Percentiles rank a stretch among this genome's conserved stretches.
These are phyloP conservation scores for Aethes cnicana DNA, from an alignment of 2,888 invertebrate species.

Conservation along the genomic window DNA sequence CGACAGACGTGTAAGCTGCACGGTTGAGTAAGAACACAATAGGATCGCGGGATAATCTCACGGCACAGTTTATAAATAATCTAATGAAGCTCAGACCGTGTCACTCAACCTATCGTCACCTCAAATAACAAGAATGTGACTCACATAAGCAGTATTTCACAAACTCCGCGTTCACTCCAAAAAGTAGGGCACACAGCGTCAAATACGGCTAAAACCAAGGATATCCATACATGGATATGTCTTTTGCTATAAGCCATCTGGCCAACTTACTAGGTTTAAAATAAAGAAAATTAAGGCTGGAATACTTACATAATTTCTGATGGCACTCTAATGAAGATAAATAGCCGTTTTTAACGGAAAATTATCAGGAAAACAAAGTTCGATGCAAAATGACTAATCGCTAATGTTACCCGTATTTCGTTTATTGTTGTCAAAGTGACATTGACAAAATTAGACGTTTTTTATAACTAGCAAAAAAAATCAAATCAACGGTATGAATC, in stretches of 20 bases:
- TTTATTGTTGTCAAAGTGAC: not conserved
- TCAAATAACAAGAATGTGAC: constrained; percentile 55
- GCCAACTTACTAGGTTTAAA: constrained; percentile 5
- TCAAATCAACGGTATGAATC: no score
- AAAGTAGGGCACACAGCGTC: constrained; percentile 62
- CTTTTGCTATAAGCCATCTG: constrained; percentile 54
- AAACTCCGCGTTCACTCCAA: constrained; percentile 16
- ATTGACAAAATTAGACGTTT: no score
- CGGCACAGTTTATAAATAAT: constrained; percentile 45
- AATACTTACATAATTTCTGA: constrained; percentile 42
- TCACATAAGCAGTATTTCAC: constrained; percentile 43
- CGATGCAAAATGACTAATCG: constrained; percentile 42
- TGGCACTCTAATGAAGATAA: constrained; percentile 33
- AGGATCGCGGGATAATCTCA: constrained; percentile 14
- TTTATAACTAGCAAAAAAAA: no score
- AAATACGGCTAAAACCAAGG: constrained; percentile 42
- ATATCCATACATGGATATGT: constrained; percentile 61
- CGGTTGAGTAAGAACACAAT: constrained; percentile 8
- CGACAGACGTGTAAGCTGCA: constrained; percentile 11
- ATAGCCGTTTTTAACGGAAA: constrained; percentile 37
- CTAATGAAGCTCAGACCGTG: constrained; percentile 43
- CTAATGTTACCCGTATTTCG: constrained; percentile 11
- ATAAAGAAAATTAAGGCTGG: not conserved
- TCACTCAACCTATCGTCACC: constrained; percentile 52
- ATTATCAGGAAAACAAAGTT: constrained; percentile 22